Percentiles rank a stretch among this genome's conserved stretches.
These are phyloP conservation scores for Laticauda laticaudata DNA, from an alignment of 2,113 vertebrate genomes.

Conservation along the genomic window DNA sequence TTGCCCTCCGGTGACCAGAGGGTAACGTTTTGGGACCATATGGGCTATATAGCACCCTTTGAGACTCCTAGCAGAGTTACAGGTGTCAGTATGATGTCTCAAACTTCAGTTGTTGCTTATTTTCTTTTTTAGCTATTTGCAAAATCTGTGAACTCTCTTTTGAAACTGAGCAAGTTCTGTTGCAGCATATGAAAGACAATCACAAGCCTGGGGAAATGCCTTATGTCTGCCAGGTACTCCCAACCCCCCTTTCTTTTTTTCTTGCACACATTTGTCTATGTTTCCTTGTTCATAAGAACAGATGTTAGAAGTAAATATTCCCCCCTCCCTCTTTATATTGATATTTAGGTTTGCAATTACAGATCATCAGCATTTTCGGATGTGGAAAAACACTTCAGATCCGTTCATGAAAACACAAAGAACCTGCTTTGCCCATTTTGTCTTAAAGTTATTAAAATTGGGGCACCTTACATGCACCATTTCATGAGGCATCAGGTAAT, in stretches of 20 bases:
- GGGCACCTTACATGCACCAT: slow-evolving; percentile 93
- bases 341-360: slow-evolving; percentile 88
- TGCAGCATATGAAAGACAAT: slow-evolving; percentile 98
- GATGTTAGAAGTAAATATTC: background rate
- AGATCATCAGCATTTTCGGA: slow-evolving; percentile 94
- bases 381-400: slow-evolving; percentile 93
- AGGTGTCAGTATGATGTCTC: background rate
- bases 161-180: slow-evolving; percentile 93
- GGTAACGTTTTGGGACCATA: no score
- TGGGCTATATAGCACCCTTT: background rate
- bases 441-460: slow-evolving; percentile 92
- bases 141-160: slow-evolving; percentile 98
- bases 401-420: slow-evolving; percentile 93
- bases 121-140: slow-evolving; percentile 82
- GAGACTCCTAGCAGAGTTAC: background rate
- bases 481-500: slow-evolving; percentile 97
- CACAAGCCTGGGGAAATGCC: slow-evolving; percentile 99
- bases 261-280: background rate
- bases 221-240: slow-evolving; percentile 91
- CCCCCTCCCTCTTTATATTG: slow-evolving; percentile 16
- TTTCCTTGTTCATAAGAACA: background rate
- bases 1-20: background rate
- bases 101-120: background rate
- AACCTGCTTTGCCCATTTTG: slow-evolving; percentile 96
- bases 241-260: background rate